Conservation (phyloP, 2,797 vertebrate species). For the Leuciscus waleckii region DNA sequence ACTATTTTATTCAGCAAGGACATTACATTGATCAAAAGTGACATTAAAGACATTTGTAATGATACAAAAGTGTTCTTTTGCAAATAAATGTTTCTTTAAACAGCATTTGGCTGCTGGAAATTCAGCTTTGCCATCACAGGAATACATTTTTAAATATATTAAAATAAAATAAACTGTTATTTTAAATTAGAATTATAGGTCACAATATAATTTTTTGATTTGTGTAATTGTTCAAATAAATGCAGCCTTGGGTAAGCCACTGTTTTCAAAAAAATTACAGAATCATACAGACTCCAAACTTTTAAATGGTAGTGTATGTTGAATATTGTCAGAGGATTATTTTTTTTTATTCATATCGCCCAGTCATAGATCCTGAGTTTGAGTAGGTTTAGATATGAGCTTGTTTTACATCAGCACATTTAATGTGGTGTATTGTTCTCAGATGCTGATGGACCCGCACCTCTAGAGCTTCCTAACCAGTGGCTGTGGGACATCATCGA, state of each 20-base stretch:
- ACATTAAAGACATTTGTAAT: neutral
- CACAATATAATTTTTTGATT: neutral
- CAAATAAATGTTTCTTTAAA: neutral
- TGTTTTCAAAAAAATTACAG: neutral
- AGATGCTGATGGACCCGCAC: conserved; percentile 98
- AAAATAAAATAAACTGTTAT: too few species aligned
- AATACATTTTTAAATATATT: neutral
- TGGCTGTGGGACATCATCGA: conserved; percentile 99
- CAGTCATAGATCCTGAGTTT: neutral
- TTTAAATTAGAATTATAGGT: neutral
- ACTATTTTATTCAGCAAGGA: neutral
- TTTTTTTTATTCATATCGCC: neutral
- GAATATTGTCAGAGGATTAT: neutral
- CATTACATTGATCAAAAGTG: neutral
- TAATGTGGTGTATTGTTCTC: conserved; percentile 42
- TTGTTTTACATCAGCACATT: conserved; percentile 30
- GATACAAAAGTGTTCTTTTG: neutral
- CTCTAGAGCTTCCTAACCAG: conserved; percentile 96
- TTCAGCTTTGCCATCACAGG: neutral
- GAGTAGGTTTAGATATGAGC: neutral
- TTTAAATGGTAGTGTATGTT: neutral
- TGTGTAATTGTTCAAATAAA: too few species aligned
- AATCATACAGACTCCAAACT: neutral
- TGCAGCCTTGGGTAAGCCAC: neutral
- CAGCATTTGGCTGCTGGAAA: neutral